phyloP scores from a whole-genome alignment of 2,888 invertebrate species.

The Cyclophora punctaria region DNA sequence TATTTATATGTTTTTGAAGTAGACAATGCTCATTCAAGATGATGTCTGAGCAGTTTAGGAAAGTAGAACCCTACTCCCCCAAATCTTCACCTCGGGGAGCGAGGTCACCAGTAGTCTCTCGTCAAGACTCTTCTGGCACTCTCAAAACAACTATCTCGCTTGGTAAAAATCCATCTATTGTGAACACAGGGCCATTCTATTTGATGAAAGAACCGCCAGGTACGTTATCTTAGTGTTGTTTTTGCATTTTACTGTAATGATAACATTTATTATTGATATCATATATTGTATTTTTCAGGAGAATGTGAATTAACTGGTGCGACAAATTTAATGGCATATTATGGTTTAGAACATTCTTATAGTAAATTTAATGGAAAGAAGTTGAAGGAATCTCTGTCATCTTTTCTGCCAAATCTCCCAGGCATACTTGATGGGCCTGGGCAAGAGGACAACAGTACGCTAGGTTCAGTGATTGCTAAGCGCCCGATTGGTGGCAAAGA shows the following conservation, averaged over 20 bases:
- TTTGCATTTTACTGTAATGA: neutral
- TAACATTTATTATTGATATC: neutral
- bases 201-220: slow-evolving; percentile 97
- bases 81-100: slow-evolving; percentile 95
- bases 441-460: slow-evolving; percentile 87
- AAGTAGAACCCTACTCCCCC: slow-evolving; percentile 95
- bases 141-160: slow-evolving; percentile 97
- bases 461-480: slow-evolving; percentile 95
- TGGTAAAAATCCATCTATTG: slow-evolving; percentile 97
- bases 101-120: slow-evolving; percentile 94
- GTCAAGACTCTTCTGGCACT: slow-evolving; percentile 97
- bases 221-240: slow-evolving; percentile 38
- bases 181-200: slow-evolving; percentile 98
- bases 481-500: slow-evolving; percentile 93
- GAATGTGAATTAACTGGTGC: slow-evolving; percentile 96
- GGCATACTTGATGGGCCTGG: slow-evolving; percentile 96
- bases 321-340: slow-evolving; percentile 96
- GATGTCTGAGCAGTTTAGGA: slow-evolving; percentile 94
- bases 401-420: slow-evolving; percentile 95
- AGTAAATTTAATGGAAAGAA: slow-evolving; percentile 98
- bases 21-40: slow-evolving; percentile 81
- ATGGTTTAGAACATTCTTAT: slow-evolving; percentile 97
- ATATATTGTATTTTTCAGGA: slow-evolving; percentile 65
- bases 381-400: slow-evolving; percentile 94
- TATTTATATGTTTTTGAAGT: slow-evolving; percentile 52